Percentiles rank a stretch among this genome's conserved stretches.
Evolutionary conservation across 2,113 vertebrate species (phyloP).

Genomic region (Boleophthalmus pectinirostris): DNA sequence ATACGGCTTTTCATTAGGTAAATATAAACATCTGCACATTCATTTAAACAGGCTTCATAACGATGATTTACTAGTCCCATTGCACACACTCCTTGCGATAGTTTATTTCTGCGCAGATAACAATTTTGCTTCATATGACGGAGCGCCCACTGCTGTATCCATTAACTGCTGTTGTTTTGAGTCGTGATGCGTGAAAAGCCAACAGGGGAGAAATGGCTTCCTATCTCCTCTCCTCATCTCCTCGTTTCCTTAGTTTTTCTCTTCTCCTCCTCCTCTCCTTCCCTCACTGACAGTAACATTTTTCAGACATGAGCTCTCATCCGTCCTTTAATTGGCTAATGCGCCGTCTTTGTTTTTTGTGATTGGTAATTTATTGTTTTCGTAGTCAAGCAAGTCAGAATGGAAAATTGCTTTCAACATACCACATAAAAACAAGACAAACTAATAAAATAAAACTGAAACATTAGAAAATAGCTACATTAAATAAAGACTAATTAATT

Average conservation of each 20-base stretch:
- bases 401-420: too few relatives aligned
- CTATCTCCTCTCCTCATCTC: neutral
- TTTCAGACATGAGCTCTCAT: slow-evolving; percentile 5
- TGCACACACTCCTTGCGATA: neutral
- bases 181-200: slow-evolving; percentile 21
- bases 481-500: too few relatives aligned
- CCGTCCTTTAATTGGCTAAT: neutral
- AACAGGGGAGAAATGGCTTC: neutral
- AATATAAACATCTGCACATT: slow-evolving; percentile 15
- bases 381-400: too few relatives aligned
- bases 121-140: slow-evolving; percentile 3
- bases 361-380: too few relatives aligned
- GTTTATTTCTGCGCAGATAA: neutral
- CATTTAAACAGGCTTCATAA: neutral
- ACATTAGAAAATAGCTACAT: too few relatives aligned
- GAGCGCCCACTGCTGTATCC: slow-evolving; percentile 7
- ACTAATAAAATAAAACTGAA: too few relatives aligned
- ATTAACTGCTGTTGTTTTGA: slow-evolving; percentile 37
- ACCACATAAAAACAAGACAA: too few relatives aligned
- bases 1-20: neutral
- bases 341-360: too few relatives aligned
- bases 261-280: slow-evolving; percentile 16
- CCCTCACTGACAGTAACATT: neutral
- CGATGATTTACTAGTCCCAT: neutral
- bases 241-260: slow-evolving; percentile 1